phyloP scores from a whole-genome alignment of 1,140 invertebrate species.

The Pristionchus pacificus region DNA sequence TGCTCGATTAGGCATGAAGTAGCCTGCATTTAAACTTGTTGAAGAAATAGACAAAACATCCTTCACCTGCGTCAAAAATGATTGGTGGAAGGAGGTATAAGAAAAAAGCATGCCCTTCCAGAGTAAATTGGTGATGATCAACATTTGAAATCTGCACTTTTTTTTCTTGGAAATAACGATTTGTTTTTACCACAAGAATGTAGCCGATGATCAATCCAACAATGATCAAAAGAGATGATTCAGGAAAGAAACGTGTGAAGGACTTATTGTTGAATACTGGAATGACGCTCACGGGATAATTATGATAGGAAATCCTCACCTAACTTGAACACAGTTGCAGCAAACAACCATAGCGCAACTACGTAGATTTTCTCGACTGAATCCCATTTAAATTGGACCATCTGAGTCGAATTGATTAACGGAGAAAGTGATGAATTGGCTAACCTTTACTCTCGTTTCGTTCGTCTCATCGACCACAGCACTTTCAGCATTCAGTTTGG shows the following conservation, averaged over 20 bases:
- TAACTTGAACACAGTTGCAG: slow-evolving; percentile 51
- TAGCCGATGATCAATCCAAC: slow-evolving; percentile 28
- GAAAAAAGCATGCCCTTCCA: slow-evolving; percentile 42
- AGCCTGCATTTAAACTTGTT: slow-evolving; percentile 30
- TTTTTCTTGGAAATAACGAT: slow-evolving; percentile 10
- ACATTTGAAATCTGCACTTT: slow-evolving; percentile 10
- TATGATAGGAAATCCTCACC: slow-evolving; percentile 7
- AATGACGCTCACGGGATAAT: slow-evolving; percentile 7
- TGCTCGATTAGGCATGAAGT: slow-evolving; percentile 47
- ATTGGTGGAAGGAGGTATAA: slow-evolving; percentile 59
- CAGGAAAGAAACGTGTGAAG: slow-evolving; percentile 49
- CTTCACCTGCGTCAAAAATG: slow-evolving; percentile 60
- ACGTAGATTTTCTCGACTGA: slow-evolving; percentile 43
- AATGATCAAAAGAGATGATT: slow-evolving; percentile 40
- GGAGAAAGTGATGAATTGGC: neutral
- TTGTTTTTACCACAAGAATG: slow-evolving; percentile 4
- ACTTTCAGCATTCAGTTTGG: too few species aligned
- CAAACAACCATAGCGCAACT: slow-evolving; percentile 43
- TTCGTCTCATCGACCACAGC: neutral
- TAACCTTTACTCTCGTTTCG: neutral
- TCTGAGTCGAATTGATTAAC: slow-evolving; percentile 31
- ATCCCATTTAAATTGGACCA: slow-evolving; percentile 41
- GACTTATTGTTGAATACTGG: slow-evolving; percentile 53
- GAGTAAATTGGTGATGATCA: slow-evolving; percentile 10
- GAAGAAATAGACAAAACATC: too few species aligned